Base-by-base conservation (phyloP, 2,797 vertebrate species). In the Euthynnus affinis region DNA sequence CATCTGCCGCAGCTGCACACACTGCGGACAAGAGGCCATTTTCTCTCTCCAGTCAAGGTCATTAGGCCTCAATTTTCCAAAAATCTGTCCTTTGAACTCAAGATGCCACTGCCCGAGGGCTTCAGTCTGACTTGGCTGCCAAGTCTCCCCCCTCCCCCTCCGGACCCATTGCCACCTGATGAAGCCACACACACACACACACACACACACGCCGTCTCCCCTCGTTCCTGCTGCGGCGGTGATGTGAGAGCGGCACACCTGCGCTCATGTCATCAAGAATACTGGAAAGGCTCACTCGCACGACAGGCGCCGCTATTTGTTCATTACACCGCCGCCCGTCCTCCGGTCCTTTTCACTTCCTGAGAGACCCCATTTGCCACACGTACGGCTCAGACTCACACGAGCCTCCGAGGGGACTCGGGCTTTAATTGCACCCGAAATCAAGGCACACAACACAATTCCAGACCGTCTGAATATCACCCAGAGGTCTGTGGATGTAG, bases 11-110 rank as follows among this genome's bases (percentile, higher is more conserved):
- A 88, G 92, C 89, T 92, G 89, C 77, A 78, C 72, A 79, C 73
- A 29, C 56, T 60, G 77, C n/a, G 44, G 74, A 56, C 56, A 17
- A 32, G 58, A 69, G 53, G 52, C 49, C 76, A 55, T 88, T 91
- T 87, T 72, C 83, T 88, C 83, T 88, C 67, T 76, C 46, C 70
- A 86, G 89, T 83, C 76, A 63, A 87, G 83, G 85, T 88, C 86
- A 91, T 89, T 86, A 86, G 78, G 63, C 64, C 74, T 85, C 71
- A 56, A 70, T 80, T 91, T 86, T 78, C 78, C 80, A 86, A 72
- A 27, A 76, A 68, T 76, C 69, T 64, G 71, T 71, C 59, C 84
- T 93, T 92, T 91, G 85, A 93, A 90, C 80, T 76, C 12, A 48
- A 63, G 67, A 78, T 75, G 75, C 78, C 76, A 71, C 80, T 42